Evolutionary conservation across 2,113 vertebrate species (phyloP).

Genomic region (Chionomys nivalis): DNA sequence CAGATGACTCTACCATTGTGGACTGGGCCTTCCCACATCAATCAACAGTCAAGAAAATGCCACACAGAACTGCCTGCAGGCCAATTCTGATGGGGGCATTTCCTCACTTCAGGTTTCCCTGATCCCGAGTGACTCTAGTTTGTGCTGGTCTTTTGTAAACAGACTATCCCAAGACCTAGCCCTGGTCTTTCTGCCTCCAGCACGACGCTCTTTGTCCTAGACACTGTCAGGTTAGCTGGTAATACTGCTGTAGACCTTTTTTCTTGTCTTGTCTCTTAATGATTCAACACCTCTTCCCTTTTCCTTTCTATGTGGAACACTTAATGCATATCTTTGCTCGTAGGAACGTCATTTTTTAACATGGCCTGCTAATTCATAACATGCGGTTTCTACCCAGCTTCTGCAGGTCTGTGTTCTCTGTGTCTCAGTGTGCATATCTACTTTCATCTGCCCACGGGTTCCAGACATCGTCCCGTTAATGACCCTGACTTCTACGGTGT

Average conservation of each 20-base stretch:
- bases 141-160: not conserved
- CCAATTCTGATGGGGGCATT: not conserved
- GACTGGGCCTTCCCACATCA: not conserved
- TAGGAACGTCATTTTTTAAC: not conserved
- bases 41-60: not conserved
- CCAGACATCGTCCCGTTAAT: not conserved
- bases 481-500: not conserved
- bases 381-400: not conserved
- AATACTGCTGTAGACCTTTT: not conserved
- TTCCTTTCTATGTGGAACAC: not conserved
- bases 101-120: not conserved
- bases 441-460: not conserved
- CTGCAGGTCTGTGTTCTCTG: not conserved
- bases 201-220: not conserved
- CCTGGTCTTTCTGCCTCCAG: not conserved
- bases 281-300: not conserved
- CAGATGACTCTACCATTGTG: not conserved
- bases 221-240: not conserved
- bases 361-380: not conserved
- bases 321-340: not conserved
- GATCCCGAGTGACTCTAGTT: not conserved
- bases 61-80: not conserved
- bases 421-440: not conserved
- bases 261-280: not conserved
- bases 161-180: too few relatives aligned